These are phyloP conservation scores for Rhorus exstirpatorius DNA, from an alignment of 2,888 invertebrate species.

Conservation along the genomic window DNA sequence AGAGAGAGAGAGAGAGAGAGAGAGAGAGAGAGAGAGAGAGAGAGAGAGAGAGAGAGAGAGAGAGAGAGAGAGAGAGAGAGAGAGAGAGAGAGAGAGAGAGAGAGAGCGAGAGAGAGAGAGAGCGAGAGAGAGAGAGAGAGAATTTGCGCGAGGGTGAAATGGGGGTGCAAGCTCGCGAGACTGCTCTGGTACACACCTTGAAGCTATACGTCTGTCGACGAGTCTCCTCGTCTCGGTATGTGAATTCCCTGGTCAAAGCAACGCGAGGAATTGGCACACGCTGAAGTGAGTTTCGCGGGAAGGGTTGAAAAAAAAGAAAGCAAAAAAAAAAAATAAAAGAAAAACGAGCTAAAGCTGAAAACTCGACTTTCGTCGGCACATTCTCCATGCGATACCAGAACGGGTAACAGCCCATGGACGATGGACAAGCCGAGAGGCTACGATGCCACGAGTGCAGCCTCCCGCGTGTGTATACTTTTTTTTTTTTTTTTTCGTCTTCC, in stretches of 20 bases:
- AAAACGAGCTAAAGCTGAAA: constrained; percentile 36
- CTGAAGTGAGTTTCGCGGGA: constrained; percentile 51
- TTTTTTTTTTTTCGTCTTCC: not conserved
- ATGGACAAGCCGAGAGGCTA: constrained; percentile 15
- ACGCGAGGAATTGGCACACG: constrained; percentile 52
- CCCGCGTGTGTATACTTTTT: not conserved
- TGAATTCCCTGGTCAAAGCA: constrained; percentile 59
- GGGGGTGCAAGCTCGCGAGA: constrained; percentile 18
- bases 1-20: not conserved
- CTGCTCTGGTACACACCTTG: constrained; percentile 30
- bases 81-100: not conserved
- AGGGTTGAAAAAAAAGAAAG: constrained; percentile 3
- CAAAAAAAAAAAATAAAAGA: constrained; percentile 11
- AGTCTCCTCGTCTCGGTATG: constrained; percentile 23
- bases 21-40: no score
- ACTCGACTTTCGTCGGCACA: constrained; percentile 36
- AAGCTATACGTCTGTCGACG: constrained; percentile 59
- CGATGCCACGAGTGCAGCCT: not conserved
- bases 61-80: not conserved
- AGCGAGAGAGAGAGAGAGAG: constrained; percentile 10
- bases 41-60: not conserved
- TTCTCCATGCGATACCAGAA: constrained; percentile 40
- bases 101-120: not conserved
- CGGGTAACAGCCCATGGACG: constrained; percentile 10
- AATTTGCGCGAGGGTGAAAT: constrained; percentile 23